A percentile compares a stretch with the other conserved stretches of the same genome.
Conservation (phyloP, 2,797 vertebrate species). For the Chaetophractus vellerosus region DNA sequence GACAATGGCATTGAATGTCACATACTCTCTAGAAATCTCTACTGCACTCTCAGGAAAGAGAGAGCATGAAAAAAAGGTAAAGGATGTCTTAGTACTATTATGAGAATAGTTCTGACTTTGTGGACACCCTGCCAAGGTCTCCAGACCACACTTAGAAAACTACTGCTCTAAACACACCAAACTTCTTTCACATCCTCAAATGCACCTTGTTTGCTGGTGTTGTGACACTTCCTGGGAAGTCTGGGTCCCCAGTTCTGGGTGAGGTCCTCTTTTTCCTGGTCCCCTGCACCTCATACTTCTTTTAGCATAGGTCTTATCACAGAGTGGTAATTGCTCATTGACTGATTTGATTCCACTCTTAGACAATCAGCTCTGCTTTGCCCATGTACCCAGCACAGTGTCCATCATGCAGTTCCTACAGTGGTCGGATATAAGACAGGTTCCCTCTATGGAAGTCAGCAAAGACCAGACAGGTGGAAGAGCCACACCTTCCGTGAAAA, state of each 20-base stretch:
- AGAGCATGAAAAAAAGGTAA: not conserved
- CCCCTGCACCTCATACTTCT: no score
- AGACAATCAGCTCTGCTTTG: not conserved
- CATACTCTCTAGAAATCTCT: not conserved
- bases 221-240: not conserved
- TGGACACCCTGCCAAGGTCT: not conserved
- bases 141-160: not conserved
- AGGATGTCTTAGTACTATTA: not conserved
- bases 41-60: not conserved
- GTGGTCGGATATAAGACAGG: not conserved
- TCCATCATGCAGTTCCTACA: not conserved
- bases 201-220: not conserved
- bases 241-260: not conserved
- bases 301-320: not conserved
- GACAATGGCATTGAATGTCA: not conserved
- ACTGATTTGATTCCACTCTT: not conserved
- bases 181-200: not conserved
- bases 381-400: accelerated
- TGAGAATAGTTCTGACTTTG: not conserved
- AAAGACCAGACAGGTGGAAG: not conserved
- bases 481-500: not conserved
- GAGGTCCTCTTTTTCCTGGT: not conserved
- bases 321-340: accelerated
- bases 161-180: not conserved
- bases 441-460: not conserved